phyloP scores from a whole-genome alignment of 2,113 vertebrate species.

The Cheirogaleus medius region DNA sequence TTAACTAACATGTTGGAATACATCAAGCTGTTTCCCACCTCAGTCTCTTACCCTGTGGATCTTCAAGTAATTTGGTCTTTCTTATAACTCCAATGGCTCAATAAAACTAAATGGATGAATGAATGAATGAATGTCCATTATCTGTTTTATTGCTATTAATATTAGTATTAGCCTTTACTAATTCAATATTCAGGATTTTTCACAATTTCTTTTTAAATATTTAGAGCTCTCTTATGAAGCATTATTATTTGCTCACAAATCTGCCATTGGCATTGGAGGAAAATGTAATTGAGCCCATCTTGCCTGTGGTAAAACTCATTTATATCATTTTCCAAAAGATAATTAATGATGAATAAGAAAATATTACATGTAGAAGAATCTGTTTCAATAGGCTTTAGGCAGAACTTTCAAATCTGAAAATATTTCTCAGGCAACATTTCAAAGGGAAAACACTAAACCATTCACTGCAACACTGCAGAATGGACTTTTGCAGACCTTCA shows the following conservation, averaged over 20 bases:
- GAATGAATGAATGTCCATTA: not conserved
- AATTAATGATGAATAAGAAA: constrained; percentile 45
- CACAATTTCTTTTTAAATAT: not conserved
- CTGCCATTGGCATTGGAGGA: not conserved
- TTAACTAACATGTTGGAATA: not conserved
- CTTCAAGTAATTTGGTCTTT: not conserved
- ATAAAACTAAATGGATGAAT: not conserved
- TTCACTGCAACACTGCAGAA: not conserved
- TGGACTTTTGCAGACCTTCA: not conserved
- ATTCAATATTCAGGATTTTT: not conserved
- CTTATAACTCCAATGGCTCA: not conserved
- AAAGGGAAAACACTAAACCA: not conserved
- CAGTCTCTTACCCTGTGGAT: not conserved
- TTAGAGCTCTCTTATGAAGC: not conserved
- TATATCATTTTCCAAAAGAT: constrained; percentile 16
- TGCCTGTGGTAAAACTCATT: constrained; percentile 35
- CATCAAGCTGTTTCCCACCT: not conserved
- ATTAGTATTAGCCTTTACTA: not conserved
- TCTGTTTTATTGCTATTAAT: not conserved
- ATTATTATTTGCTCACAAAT: constrained; percentile 51
- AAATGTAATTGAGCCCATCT: constrained; percentile 47
- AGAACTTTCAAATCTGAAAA: constrained; percentile 50
- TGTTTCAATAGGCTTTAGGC: not conserved
- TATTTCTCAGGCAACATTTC: constrained; percentile 37
- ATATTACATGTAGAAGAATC: not conserved